These are phyloP conservation scores for Esox masquinongy DNA, from an alignment of 2,797 vertebrate genomes.

Conservation along the genomic window DNA sequence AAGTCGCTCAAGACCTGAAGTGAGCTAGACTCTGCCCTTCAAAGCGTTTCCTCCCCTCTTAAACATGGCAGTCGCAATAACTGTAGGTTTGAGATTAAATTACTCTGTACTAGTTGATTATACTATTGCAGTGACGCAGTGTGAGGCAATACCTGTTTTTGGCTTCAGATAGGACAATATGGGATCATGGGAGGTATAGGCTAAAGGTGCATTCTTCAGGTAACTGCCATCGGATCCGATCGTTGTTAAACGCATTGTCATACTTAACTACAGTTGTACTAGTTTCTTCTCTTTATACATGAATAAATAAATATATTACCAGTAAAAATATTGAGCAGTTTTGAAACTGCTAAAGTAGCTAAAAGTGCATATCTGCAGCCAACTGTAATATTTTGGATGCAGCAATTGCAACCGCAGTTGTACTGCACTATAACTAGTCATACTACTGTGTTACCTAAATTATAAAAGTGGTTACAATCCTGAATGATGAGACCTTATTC, in stretches of 20 bases:
- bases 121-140: not conserved
- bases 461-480: too few species aligned
- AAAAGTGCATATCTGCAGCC: too few species aligned
- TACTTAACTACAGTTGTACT: not conserved
- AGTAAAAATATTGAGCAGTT: too few species aligned
- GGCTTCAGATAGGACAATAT: not conserved
- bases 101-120: not conserved
- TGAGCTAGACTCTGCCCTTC: conserved; percentile 18
- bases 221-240: not conserved
- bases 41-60: not conserved
- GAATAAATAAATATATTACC: too few species aligned
- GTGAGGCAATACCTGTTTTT: not conserved
- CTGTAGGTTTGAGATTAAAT: conserved; percentile 1
- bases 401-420: too few species aligned
- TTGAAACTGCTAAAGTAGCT: too few species aligned
- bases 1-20: conserved; percentile 26
- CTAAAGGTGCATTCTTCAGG: not conserved
- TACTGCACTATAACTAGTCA: too few species aligned
- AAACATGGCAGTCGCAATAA: conserved; percentile 6
- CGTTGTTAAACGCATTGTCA: not conserved
- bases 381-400: too few species aligned
- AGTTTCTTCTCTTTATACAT: not conserved
- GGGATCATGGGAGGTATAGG: not conserved
- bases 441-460: too few species aligned
- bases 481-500: too few species aligned